These are phyloP conservation scores for Melanotaenia maccullochi DNA, from an alignment of 2,797 vertebrate genomes.

Conservation along the genomic window DNA sequence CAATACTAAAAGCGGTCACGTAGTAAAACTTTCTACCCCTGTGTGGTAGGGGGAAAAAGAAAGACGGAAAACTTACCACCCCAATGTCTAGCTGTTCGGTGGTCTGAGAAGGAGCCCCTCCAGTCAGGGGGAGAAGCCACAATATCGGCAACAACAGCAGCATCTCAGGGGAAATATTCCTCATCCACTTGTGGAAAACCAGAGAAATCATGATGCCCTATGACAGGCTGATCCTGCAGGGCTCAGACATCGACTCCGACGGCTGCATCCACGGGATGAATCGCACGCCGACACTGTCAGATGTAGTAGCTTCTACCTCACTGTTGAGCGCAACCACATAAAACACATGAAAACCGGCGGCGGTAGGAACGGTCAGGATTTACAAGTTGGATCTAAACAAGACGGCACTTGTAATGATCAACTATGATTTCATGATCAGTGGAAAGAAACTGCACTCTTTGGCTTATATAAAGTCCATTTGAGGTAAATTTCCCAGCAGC, in stretches of 20 bases:
- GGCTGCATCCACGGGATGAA: conserved; percentile 62
- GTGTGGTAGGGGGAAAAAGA: not conserved
- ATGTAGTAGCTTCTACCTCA: conserved; percentile 62
- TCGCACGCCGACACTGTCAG: conserved; percentile 29
- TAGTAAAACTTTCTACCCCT: conserved; percentile 5
- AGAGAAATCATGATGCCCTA: conserved; percentile 66
- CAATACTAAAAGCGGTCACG: not conserved
- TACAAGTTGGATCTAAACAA: conserved; percentile 43
- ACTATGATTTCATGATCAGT: not conserved
- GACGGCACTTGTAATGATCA: conserved; percentile 9
- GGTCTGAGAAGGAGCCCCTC: conserved; percentile 76
- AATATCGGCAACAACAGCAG: conserved; percentile 72
- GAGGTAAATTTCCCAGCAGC: conserved; percentile 44
- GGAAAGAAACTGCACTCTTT: not conserved
- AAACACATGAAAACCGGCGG: conserved; percentile 66
- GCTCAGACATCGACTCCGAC: conserved; percentile 61
- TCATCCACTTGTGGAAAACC: conserved; percentile 61
- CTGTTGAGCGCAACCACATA: conserved; percentile 76
- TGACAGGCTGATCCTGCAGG: conserved; percentile 69
- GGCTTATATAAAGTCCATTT: conserved; percentile 38
- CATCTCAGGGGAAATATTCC: conserved; percentile 78
- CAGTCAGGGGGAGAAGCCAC: conserved; percentile 69
- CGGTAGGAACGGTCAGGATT: not conserved
- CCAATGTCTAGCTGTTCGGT: conserved; percentile 81
- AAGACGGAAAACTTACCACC: conserved; percentile 73